phyloP scores from a whole-genome alignment of 2,888 invertebrate species.

The Athetis lepigone region DNA sequence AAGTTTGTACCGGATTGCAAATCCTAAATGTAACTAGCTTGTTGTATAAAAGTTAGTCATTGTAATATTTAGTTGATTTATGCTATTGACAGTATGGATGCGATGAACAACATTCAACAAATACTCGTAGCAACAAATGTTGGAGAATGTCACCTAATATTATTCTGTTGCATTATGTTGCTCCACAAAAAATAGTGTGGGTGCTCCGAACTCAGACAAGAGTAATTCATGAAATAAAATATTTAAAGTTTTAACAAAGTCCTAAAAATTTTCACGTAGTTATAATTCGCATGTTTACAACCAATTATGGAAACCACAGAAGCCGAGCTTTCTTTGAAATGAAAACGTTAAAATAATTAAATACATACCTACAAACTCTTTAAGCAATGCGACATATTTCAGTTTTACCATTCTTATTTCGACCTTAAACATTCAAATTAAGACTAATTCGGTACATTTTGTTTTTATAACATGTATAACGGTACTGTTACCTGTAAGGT shows the following conservation, averaged over 20 bases:
- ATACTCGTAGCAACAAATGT: too few relatives aligned
- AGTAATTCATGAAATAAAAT: conserved; percentile 24
- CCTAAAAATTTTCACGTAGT: conserved; percentile 52
- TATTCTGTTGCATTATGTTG: too few relatives aligned
- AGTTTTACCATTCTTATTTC: conserved; percentile 34
- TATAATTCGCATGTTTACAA: conserved; percentile 58
- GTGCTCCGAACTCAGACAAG: too few relatives aligned
- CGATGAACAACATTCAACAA: too few relatives aligned
- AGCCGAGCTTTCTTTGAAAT: conserved; percentile 59
- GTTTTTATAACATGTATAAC: conserved; percentile 31
- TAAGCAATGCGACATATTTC: conserved; percentile 49
- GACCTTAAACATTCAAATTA: conserved; percentile 31
- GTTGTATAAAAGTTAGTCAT: too few relatives aligned
- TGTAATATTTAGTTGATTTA: too few relatives aligned
- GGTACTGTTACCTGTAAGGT: conserved; percentile 24
- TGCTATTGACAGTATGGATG: too few relatives aligned
- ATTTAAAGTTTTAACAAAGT: conserved; percentile 37
- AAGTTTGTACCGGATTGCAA: too few relatives aligned
- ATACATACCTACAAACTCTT: conserved; percentile 49
- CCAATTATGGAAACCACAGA: conserved; percentile 54
- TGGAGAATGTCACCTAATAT: too few relatives aligned
- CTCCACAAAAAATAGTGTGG: too few relatives aligned
- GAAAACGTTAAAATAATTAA: conserved; percentile 60
- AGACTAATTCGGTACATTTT: conserved; percentile 30
- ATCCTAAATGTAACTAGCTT: too few relatives aligned